Conservation (phyloP, 2,888 invertebrate species). For the Achlya flavicornis region DNA sequence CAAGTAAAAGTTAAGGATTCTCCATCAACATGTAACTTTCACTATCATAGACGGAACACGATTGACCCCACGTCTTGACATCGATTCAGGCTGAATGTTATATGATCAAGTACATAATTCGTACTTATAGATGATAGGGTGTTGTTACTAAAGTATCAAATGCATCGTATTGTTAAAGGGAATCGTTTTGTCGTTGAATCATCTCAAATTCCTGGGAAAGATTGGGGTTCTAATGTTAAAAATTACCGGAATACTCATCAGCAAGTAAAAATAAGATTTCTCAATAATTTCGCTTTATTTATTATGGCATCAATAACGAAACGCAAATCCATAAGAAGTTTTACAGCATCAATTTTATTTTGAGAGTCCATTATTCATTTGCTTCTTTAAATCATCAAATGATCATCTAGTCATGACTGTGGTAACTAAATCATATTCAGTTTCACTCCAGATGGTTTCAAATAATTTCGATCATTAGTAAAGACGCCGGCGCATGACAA, state of each 20-base stretch:
- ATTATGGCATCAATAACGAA: neutral
- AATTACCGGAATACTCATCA: neutral
- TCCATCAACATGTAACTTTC: conserved; percentile 40
- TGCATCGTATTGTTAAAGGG: neutral
- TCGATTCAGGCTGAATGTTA: conserved; percentile 38
- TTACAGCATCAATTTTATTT: neutral
- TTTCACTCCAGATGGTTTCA: conserved; percentile 32
- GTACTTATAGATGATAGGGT: too few relatives aligned
- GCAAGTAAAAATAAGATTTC: neutral
- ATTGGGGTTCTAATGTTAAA: neutral
- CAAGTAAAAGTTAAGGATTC: conserved; percentile 48
- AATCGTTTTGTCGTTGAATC: neutral
- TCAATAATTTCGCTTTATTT: neutral
- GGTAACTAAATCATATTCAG: conserved; percentile 21
- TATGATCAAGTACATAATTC: conserved; percentile 12
- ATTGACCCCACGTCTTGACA: conserved; percentile 41
- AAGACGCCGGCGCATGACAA: conserved; percentile 43
- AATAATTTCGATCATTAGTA: conserved; percentile 41
- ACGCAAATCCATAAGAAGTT: neutral
- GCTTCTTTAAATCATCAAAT: conserved; percentile 17
- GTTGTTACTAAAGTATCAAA: too few relatives aligned
- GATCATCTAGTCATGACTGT: conserved; percentile 15
- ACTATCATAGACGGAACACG: conserved; percentile 45
- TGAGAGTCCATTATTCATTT: conserved; percentile 13
- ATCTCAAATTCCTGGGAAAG: neutral